A percentile compares a stretch with the other conserved stretches of the same genome.
These are phyloP conservation scores for Halyomorpha halys DNA, from an alignment of 1,140 invertebrate genomes.

Conservation along the genomic window DNA sequence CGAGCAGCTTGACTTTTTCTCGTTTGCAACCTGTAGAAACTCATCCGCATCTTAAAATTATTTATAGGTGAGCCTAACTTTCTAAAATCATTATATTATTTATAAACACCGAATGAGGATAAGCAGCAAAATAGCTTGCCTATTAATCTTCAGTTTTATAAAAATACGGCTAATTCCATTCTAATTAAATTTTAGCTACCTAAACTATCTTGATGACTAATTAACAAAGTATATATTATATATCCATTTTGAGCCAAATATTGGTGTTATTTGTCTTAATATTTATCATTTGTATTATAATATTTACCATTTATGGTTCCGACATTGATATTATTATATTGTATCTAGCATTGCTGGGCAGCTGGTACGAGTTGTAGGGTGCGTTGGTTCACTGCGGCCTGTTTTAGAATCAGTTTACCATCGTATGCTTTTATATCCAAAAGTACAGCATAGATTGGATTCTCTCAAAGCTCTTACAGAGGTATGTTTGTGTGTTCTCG, in stretches of 20 bases:
- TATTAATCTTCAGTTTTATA: no score
- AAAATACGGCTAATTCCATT: no score
- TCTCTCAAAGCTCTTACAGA: slow-evolving; percentile 70
- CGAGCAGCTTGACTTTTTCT: slow-evolving; percentile 59
- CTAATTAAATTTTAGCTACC: no score
- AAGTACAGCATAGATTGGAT: slow-evolving; percentile 70
- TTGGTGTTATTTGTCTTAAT: no score
- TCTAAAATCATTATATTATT: no score
- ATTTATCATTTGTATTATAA: no score
- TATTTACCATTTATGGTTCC: background rate
- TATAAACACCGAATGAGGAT: no score
- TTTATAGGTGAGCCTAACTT: slow-evolving; percentile 56
- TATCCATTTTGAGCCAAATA: no score
- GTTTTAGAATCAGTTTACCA: slow-evolving; percentile 87
- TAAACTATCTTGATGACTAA: no score
- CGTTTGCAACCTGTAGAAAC: slow-evolving; percentile 32
- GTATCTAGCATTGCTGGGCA: slow-evolving; percentile 71
- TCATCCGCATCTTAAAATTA: slow-evolving; percentile 59
- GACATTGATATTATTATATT: background rate
- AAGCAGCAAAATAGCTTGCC: no score
- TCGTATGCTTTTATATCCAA: slow-evolving; percentile 78
- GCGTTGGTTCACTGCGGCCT: slow-evolving; percentile 68
- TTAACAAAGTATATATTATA: no score
- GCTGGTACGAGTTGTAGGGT: slow-evolving; percentile 73
- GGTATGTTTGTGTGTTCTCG: slow-evolving; percentile 33